phyloP scores from a whole-genome alignment of 2,113 vertebrate species.

The Dolichotis patagonum region DNA sequence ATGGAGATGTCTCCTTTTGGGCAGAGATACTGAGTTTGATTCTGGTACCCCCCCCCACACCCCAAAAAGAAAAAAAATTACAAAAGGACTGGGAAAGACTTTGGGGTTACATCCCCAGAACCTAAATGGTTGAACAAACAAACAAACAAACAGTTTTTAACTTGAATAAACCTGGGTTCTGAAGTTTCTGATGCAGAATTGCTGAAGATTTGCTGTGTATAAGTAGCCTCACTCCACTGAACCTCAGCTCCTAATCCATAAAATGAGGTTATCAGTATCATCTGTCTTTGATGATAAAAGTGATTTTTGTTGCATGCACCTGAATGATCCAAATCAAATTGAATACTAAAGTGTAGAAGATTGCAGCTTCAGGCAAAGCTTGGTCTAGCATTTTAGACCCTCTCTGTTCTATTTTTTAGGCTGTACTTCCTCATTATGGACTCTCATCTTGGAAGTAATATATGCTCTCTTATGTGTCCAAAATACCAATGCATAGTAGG shows the following conservation, averaged over 20 bases:
- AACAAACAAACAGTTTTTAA: not conserved
- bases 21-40: no score
- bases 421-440: not conserved
- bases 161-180: not conserved
- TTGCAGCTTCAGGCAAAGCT: not conserved
- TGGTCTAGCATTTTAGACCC: not conserved
- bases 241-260: not conserved
- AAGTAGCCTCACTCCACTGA: not conserved
- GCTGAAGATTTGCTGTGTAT: not conserved
- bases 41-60: no score
- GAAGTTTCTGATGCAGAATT: not conserved
- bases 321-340: not conserved
- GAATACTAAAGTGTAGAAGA: not conserved
- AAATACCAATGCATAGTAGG: not conserved
- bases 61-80: not conserved
- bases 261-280: not conserved
- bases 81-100: not conserved
- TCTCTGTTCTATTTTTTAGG: not conserved
- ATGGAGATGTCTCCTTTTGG: not conserved
- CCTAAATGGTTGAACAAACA: not conserved
- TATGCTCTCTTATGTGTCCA: not conserved
- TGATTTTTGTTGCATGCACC: not conserved
- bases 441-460: not conserved
- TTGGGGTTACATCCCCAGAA: not conserved
- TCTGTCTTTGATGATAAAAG: not conserved